Percentiles rank a stretch among this genome's conserved stretches.
These are phyloP conservation scores for Dolichoris vasculosae DNA, from an alignment of 1,140 invertebrate genomes.

Conservation along the genomic window DNA sequence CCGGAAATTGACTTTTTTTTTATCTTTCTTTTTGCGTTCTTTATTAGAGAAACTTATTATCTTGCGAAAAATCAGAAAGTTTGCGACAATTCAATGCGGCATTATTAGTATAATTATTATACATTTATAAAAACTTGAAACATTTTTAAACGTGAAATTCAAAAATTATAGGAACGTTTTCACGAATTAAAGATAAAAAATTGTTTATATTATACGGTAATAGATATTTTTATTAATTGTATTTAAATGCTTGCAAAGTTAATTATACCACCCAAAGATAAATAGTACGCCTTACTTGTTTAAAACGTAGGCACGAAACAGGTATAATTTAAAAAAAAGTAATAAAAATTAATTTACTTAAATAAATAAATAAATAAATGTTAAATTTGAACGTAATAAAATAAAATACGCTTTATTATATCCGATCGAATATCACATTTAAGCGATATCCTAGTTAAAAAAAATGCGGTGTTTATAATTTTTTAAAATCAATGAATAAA, in stretches of 20 bases:
- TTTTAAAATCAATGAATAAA: too few species aligned
- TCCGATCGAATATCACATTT: too few species aligned
- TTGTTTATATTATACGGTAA: too few species aligned
- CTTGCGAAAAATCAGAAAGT: not conserved
- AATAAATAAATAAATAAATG: too few species aligned
- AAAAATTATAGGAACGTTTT: not conserved
- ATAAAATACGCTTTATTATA: too few species aligned
- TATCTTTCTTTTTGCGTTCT: not conserved
- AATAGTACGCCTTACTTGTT: not conserved
- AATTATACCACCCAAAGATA: not conserved
- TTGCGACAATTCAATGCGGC: not conserved
- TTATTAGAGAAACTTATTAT: not conserved
- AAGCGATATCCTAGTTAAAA: too few species aligned
- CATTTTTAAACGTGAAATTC: not conserved
- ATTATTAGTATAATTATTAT: not conserved
- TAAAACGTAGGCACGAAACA: not conserved
- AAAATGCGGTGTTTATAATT: too few species aligned
- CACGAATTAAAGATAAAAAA: too few species aligned
- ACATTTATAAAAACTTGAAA: too few species aligned
- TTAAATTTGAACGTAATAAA: too few species aligned
- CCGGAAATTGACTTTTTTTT: not conserved
- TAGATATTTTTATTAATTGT: too few species aligned
- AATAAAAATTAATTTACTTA: too few species aligned
- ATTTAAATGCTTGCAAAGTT: not conserved
- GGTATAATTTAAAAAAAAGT: not conserved